These are phyloP conservation scores for Pandemis cinnamomeana DNA, from an alignment of 2,888 invertebrate species.

Conservation along the genomic window DNA sequence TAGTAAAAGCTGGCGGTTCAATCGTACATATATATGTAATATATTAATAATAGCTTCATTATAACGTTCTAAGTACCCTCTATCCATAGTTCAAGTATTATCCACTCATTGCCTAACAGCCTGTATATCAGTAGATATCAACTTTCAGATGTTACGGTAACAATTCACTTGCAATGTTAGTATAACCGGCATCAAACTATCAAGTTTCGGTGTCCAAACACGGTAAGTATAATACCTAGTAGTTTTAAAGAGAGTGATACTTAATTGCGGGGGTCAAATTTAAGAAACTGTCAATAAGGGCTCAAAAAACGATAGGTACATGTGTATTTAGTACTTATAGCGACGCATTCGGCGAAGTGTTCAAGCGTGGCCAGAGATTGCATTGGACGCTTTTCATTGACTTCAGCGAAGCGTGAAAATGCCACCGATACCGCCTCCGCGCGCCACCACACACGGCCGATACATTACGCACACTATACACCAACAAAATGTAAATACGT, in stretches of 20 bases:
- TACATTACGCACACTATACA: neutral
- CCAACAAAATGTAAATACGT: neutral
- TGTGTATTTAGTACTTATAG: neutral
- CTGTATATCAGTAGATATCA: too few species aligned
- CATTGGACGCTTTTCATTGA: conserved; percentile 67
- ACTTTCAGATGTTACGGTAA: too few species aligned
- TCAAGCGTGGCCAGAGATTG: conserved; percentile 68
- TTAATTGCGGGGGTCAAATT: neutral
- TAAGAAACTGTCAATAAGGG: neutral
- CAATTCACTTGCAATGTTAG: too few species aligned
- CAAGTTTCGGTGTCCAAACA: too few species aligned
- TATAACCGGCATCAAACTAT: too few species aligned
- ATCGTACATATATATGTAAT: too few species aligned
- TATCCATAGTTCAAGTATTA: too few species aligned
- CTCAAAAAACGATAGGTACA: neutral
- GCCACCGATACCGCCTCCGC: conserved; percentile 51
- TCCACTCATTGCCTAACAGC: too few species aligned
- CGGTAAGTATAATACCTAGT: too few species aligned
- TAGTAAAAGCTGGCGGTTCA: too few species aligned
- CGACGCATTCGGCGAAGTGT: conserved; percentile 57
- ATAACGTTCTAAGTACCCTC: too few species aligned
- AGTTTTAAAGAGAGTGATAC: neutral
- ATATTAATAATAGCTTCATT: too few species aligned
- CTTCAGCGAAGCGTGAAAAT: conserved; percentile 67
- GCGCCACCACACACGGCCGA: neutral